Conservation (phyloP, 2,888 invertebrate genomes). For the Drosophila sordidula region DNA sequence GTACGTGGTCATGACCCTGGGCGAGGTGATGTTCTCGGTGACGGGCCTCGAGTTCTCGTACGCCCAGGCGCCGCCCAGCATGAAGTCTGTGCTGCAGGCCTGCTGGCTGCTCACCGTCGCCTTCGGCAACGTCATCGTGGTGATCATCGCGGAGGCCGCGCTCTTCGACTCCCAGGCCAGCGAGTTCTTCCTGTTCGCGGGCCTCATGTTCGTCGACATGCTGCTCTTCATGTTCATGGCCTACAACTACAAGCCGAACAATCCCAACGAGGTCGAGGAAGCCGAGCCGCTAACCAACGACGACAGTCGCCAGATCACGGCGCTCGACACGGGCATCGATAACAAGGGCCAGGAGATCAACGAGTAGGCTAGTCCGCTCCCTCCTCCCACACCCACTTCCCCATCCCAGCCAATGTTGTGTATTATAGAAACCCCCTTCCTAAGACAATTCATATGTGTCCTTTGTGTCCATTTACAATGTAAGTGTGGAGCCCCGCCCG, state of each 20-base stretch:
- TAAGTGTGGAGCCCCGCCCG: slow-evolving; percentile 40
- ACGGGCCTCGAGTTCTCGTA: slow-evolving; percentile 98
- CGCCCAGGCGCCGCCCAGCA: slow-evolving; percentile 95
- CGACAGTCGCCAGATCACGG: slow-evolving; percentile 18
- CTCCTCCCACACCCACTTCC: not conserved
- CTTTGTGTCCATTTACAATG: slow-evolving; percentile 46
- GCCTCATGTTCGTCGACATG: slow-evolving; percentile 94
- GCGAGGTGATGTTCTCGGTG: slow-evolving; percentile 90
- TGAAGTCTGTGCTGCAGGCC: slow-evolving; percentile 98
- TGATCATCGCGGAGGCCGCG: slow-evolving; percentile 92
- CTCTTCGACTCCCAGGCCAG: slow-evolving; percentile 92
- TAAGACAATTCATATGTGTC: slow-evolving; percentile 18
- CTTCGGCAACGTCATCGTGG: slow-evolving; percentile 90
- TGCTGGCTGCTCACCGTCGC: slow-evolving; percentile 97
- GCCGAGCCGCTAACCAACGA: slow-evolving; percentile 54
- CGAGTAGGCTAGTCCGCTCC: slow-evolving; percentile 41
- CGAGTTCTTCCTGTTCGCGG: slow-evolving; percentile 96
- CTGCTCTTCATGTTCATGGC: slow-evolving; percentile 93
- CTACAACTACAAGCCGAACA: slow-evolving; percentile 88
- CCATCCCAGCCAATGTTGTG: slow-evolving; percentile 31
- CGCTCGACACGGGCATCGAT: slow-evolving; percentile 61
- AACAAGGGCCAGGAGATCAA: slow-evolving; percentile 68
- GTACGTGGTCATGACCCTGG: slow-evolving; percentile 88
- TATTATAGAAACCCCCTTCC: slow-evolving; percentile 32
- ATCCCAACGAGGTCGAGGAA: slow-evolving; percentile 64